Conservation (phyloP, 2,797 vertebrate species). For the Pseudotriccus pelzelni region DNA sequence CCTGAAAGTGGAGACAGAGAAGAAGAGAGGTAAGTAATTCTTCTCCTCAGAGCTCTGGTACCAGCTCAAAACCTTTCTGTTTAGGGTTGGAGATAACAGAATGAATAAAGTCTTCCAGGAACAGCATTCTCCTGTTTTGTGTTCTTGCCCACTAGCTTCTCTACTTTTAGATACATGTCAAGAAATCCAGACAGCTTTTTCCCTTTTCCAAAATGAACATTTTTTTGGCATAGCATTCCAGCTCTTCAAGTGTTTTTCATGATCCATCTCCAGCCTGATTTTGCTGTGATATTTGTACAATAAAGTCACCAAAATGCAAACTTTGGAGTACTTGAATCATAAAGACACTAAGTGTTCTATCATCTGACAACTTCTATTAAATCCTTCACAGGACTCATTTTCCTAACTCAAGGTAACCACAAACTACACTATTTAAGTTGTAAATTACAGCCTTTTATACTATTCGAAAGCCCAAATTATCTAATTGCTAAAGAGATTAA, state of each 20-base stretch:
- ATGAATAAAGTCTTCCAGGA: not conserved
- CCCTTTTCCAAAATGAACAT: not conserved
- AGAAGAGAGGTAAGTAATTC: not conserved
- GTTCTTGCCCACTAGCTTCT: not conserved
- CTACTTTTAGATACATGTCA: not conserved
- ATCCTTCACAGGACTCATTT: not conserved
- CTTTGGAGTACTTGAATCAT: not conserved
- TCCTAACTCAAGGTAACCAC: not conserved
- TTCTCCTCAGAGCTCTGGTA: not conserved
- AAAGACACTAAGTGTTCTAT: not conserved
- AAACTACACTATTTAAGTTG: not conserved
- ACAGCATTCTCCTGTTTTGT: not conserved
- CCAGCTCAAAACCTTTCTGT: not conserved
- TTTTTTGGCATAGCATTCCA: not conserved
- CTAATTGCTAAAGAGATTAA: conserved; percentile 11
- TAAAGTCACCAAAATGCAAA: not conserved
- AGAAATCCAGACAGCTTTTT: not conserved
- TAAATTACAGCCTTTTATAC: not conserved
- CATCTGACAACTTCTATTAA: not conserved
- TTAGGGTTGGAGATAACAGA: not conserved
- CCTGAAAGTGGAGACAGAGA: not conserved
- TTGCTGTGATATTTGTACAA: not conserved
- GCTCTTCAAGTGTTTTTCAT: not conserved
- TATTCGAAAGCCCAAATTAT: not conserved
- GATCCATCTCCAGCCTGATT: not conserved